Base-by-base conservation (phyloP, 2,888 invertebrate genomes). In the Sthenelais limicola region DNA sequence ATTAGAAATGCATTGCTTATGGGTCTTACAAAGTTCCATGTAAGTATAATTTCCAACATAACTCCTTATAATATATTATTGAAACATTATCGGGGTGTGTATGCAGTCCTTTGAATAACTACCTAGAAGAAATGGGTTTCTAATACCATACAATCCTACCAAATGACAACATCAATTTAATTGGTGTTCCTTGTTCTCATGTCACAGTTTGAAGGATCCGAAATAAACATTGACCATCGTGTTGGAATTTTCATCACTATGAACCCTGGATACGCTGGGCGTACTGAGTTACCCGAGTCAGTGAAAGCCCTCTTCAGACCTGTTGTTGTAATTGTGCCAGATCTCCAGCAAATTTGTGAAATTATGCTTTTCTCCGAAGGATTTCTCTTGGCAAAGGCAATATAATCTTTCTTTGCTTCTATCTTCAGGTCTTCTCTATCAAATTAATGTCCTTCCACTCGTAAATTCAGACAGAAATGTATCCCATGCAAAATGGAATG, bases 161-260 rank as follows among this genome's bases (percentile, higher is more conserved):
- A n/a, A n/a, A n/a, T n/a, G n/a, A n/a, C n/a, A n/a, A n/a, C n/a
- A n/a, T n/a, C n/a, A n/a, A n/a, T n/a, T n/a, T n/a, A n/a, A n/a
- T n/a, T n/a, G n/a, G n/a, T n/a, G n/a, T n/a, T n/a, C n/a, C n/a
- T n/a, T n/a, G n/a, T n/a, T n/a, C n/a, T n/a, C n/a, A n/a, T n/a
- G n/a, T n/a, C n/a, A n/a, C 82, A 94, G 94, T 95, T 95, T 87
- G 94, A 94, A 89, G 93, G 93, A 0, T 91, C 92, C 83, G 94
- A 95, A 85, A 95, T 96, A 74, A 90, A 89, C 7, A 88, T 97
- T 86, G 95, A 96, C 88, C 89, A 90, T 5, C 94, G 95, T 89
- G 93, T 96, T 21, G 96, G 96, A 0, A 93, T 97, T 76, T 97
- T 97, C 88, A 95, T 96, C 71, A 97, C 96, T 0, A 96, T 97